Conservation (phyloP, 2,113 vertebrate genomes). For the Mystacornis crossleyi region DNA sequence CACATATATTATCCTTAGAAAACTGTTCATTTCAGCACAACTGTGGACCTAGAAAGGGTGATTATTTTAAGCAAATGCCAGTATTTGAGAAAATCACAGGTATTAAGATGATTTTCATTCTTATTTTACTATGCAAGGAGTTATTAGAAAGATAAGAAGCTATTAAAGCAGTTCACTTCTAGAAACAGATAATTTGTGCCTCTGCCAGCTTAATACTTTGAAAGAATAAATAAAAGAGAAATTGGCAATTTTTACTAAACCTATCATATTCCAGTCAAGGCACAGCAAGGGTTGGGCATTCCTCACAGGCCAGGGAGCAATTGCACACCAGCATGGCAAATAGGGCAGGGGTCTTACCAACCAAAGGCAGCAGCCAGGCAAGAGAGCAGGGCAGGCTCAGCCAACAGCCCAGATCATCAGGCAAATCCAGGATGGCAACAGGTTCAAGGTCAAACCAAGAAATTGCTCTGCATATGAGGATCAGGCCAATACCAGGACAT, state of each 20-base stretch:
- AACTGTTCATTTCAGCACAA: not conserved
- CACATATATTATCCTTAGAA: not conserved
- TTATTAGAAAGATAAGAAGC: not conserved
- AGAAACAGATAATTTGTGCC: not conserved
- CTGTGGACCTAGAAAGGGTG: not conserved
- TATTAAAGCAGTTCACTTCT: not conserved
- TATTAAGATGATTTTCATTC: not conserved
- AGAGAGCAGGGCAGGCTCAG: not conserved
- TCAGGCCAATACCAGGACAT: fast-evolving
- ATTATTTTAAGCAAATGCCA: not conserved
- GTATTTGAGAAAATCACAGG: not conserved
- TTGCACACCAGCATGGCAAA: not conserved
- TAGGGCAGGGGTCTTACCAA: not conserved
- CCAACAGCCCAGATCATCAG: not conserved
- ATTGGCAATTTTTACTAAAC: not conserved
- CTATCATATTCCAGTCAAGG: not conserved
- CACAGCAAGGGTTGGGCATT: not conserved
- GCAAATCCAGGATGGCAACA: not conserved
- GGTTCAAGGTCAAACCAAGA: not conserved
- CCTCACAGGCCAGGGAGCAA: not conserved
- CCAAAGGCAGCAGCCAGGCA: not conserved
- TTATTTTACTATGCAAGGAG: not conserved
- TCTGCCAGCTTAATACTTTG: not conserved
- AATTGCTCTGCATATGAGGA: not conserved
- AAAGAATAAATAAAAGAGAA: not conserved